Percentiles rank a stretch among this genome's conserved stretches.
These are phyloP conservation scores for Mythimna loreyi DNA, from an alignment of 2,888 invertebrate species.

Conservation along the genomic window DNA sequence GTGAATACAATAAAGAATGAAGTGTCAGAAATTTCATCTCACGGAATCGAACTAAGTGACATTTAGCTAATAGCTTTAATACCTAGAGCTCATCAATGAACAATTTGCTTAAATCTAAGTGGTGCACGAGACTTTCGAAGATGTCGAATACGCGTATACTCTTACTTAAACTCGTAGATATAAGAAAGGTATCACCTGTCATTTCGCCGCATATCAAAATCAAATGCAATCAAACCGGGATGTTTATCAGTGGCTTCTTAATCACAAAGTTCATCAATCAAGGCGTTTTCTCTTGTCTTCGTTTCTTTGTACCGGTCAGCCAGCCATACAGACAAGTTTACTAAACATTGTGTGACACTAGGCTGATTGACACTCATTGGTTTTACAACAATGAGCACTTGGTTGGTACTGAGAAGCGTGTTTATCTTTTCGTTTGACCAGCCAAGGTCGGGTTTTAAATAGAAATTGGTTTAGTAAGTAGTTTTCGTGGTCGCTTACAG, in stretches of 20 bases:
- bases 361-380: conserved; percentile 42
- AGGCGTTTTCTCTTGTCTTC: conserved; percentile 43
- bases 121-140: conserved; percentile 28
- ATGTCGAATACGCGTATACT: neutral
- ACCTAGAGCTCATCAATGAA: neutral
- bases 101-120: neutral
- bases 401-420: conserved; percentile 25
- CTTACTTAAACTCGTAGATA: too few species aligned
- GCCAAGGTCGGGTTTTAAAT: conserved; percentile 9
- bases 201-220: conserved; percentile 13
- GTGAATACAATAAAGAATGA: too few species aligned
- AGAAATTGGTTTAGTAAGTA: neutral
- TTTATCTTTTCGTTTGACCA: neutral
- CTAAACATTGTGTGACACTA: conserved; percentile 44
- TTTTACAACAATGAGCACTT: conserved; percentile 50
- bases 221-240: conserved; percentile 34
- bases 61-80: too few species aligned
- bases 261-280: conserved; percentile 49
- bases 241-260: conserved; percentile 27
- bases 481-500: too few species aligned
- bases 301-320: conserved; percentile 11
- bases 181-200: too few species aligned
- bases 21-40: neutral
- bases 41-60: neutral
- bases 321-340: conserved; percentile 41